A percentile compares a stretch with the other conserved stretches of the same genome.
Evolutionary conservation across 2,797 vertebrate genomes (phyloP).

Genomic region (Glossophaga mutica): DNA sequence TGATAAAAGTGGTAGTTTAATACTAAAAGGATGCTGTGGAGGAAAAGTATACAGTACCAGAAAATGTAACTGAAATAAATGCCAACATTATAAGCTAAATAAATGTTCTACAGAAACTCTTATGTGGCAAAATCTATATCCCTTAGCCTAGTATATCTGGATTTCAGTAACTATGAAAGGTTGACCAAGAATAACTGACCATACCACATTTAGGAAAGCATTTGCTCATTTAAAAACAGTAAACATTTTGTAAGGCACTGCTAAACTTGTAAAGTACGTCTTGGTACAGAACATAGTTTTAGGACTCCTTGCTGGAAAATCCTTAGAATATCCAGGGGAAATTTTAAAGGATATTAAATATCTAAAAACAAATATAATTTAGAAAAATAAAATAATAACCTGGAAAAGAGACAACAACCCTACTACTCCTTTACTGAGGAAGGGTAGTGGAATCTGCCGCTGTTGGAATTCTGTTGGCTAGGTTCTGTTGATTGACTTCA

Average conservation of each 20-base stretch:
- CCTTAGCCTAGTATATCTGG: neutral
- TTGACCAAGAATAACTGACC: neutral
- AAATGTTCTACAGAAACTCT: neutral
- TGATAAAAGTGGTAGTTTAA: neutral
- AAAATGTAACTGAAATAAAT: neutral
- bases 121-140: neutral
- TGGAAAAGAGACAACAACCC: neutral
- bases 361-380: neutral
- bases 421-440: neutral
- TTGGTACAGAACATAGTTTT: neutral
- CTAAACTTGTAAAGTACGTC: conserved; percentile 23
- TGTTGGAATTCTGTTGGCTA: neutral
- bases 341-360: neutral
- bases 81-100: neutral
- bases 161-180: neutral
- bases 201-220: conserved; percentile 23
- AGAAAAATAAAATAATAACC: neutral
- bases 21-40: neutral
- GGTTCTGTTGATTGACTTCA: neutral
- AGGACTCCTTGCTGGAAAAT: neutral
- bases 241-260: conserved; percentile 26
- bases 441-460: neutral
- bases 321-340: neutral
- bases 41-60: neutral
- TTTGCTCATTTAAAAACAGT: neutral